Evolutionary conservation across 2,888 invertebrate species (phyloP).

Genomic region (Lasioglossum leucozonium): DNA sequence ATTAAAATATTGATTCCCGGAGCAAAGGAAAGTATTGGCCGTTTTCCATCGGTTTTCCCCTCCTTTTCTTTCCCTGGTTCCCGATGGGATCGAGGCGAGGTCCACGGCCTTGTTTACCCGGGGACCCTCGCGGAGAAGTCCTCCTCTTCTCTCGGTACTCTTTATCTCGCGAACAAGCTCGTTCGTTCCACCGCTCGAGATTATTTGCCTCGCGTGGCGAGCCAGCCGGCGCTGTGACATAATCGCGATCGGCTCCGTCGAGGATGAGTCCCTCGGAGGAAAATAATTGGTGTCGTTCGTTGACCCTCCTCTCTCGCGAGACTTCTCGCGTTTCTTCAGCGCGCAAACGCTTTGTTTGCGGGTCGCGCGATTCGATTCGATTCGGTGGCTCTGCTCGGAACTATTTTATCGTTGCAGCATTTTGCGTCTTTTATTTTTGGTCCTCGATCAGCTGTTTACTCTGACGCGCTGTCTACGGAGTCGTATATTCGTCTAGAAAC

Average conservation of each 20-base stretch:
- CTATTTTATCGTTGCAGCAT: too few relatives aligned
- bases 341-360: neutral
- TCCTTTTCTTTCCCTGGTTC: neutral
- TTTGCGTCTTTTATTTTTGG: neutral
- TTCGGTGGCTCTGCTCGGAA: neutral
- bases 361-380: neutral
- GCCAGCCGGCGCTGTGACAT: constrained; percentile 25
- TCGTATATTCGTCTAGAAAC: too few relatives aligned
- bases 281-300: constrained; percentile 21
- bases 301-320: neutral
- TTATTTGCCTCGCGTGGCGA: constrained; percentile 9
- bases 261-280: constrained; percentile 15
- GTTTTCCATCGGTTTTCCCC: neutral
- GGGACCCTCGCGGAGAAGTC: neutral
- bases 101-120: constrained; percentile 19
- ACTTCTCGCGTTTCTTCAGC: constrained; percentile 11
- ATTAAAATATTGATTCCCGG: constrained; percentile 41
- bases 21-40: constrained; percentile 38
- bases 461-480: too few relatives aligned
- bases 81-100: constrained; percentile 23
- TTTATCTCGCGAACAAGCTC: constrained; percentile 9
- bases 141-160: constrained; percentile 2
- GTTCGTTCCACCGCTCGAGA: neutral
- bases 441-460: neutral
- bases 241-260: constrained; percentile 30